These are phyloP conservation scores for Pristiophorus japonicus DNA, from an alignment of 2,113 vertebrate genomes.

Conservation along the genomic window DNA sequence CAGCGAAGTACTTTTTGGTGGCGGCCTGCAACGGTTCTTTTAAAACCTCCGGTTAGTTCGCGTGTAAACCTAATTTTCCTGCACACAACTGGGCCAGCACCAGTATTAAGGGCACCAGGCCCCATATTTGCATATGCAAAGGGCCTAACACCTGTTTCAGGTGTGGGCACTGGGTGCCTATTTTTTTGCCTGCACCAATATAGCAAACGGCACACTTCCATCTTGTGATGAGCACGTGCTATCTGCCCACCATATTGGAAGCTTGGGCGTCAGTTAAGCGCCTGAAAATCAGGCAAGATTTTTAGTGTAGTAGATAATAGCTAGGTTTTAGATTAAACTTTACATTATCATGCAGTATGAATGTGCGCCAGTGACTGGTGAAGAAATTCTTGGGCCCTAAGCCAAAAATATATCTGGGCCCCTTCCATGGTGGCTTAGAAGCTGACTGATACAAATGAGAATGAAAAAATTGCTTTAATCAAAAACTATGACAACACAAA, in stretches of 20 bases:
- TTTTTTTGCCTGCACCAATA: not conserved
- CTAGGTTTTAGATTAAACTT: not conserved
- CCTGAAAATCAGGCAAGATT: not conserved
- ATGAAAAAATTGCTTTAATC: not conserved
- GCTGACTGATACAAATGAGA: not conserved
- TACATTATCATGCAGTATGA: not conserved
- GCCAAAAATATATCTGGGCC: not conserved
- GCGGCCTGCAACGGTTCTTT: not conserved
- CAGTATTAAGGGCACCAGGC: not conserved
- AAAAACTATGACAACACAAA: not conserved
- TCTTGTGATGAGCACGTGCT: not conserved
- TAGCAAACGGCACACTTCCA: not conserved
- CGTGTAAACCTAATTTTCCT: not conserved
- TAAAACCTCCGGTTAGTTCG: not conserved
- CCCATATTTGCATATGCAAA: not conserved
- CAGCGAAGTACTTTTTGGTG: not conserved
- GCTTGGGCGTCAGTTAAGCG: not conserved
- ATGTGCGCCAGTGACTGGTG: not conserved
- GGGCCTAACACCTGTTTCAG: not conserved
- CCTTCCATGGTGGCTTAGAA: not conserved
- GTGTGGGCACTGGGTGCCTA: not conserved
- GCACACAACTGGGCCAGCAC: not conserved
- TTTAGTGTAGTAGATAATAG: not conserved
- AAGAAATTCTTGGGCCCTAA: not conserved
- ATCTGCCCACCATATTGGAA: not conserved